Conservation (phyloP, 1,140 invertebrate genomes). For the Cataglyphis hispanica region DNA sequence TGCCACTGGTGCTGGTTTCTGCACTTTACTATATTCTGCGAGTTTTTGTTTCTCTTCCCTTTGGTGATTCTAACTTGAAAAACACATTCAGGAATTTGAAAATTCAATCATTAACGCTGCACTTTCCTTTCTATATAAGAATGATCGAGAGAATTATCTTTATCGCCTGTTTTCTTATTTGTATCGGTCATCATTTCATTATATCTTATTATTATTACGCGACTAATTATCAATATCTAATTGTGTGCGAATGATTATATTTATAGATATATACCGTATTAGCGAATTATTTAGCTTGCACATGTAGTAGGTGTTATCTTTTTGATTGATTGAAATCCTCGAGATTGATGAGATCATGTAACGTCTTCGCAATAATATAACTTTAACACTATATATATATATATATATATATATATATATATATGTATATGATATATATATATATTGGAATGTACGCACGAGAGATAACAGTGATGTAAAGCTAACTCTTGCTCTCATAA, state of each 20-base stretch:
- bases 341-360: background rate
- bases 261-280: background rate
- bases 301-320: conserved; percentile 14
- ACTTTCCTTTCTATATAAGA: background rate
- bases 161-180: background rate
- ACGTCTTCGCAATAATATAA: background rate
- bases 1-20: conserved; percentile 82
- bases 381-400: background rate
- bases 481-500: background rate
- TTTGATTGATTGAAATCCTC: background rate
- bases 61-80: conserved; percentile 35
- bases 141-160: background rate
- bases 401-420: too few species aligned
- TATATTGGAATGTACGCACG: background rate
- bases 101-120: conserved; percentile 7
- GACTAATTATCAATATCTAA: conserved; percentile 18
- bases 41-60: conserved; percentile 19
- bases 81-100: background rate
- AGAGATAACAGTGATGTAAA: background rate
- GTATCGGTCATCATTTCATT: background rate
- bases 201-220: background rate
- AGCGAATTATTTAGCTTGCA: conserved; percentile 27
- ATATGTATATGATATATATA: too few species aligned
- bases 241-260: too few species aligned
- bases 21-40: conserved; percentile 72